Base-by-base conservation (phyloP, 2,113 vertebrate species). In the Astatoreochromis straeleni region DNA sequence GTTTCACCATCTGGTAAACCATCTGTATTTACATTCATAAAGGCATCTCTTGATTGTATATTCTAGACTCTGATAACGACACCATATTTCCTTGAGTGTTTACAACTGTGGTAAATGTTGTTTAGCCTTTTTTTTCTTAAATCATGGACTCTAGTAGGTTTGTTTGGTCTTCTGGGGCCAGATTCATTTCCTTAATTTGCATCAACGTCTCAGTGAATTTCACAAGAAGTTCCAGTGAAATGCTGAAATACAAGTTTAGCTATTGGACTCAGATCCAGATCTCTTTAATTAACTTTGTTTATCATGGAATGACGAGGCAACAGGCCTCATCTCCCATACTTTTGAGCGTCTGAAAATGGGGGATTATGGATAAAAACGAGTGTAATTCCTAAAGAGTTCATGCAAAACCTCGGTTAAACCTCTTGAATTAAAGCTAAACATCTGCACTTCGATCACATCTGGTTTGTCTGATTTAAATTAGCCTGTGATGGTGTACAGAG, bases 371-470 rank as follows among this genome's bases (percentile, higher is more conserved):
- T 73, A 73, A 73, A 73, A 45, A 45, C 38, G 4, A 26, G 38
- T 45, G 38, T 16, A 17, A 70, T 70, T 70, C 38, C n/a, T 16
- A 0, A 70, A 24, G n/a, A 70, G 1, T 45, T 73, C 5, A 9
- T 24, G 0, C 4, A 21, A 40, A 68, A 73, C 12, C 21, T 73
- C 1, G 2, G 38, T 45, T 0, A 73, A 0, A 45, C 38, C 68
- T 16, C 13, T 73, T 73, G 21, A 73, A 73, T 73, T 45, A 73
- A 17, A 73, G 40, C 14, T 45, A 45, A 73, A 45, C 14, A 42
- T 73, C 38, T 45, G 38, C 38, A 26, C 21, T 70, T 42, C n/a
- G 42, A 45, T 45, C 68, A 73, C 40, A 45, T 26, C 40, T 73
- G 2, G 68, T 45, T 73, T 73, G 40, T 2, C 21, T 73, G 40